phyloP scores from a whole-genome alignment of 2,113 vertebrate genomes.

The Spheniscus mendiculus region DNA sequence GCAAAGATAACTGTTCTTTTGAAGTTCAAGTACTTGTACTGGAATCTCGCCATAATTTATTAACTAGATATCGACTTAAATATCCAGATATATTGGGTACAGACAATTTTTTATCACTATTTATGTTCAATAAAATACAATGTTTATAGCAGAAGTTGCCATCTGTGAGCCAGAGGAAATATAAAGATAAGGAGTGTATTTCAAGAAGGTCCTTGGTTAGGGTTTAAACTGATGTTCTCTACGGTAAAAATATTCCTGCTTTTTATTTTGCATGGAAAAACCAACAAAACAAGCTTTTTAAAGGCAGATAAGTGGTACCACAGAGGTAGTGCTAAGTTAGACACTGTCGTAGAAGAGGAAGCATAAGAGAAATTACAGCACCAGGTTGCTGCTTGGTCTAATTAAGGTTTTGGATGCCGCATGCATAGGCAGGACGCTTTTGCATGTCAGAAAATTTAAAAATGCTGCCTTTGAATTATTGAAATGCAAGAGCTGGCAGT shows the following conservation, averaged over 20 bases:
- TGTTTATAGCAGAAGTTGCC: background rate
- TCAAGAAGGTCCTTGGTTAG: background rate
- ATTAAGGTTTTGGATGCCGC: background rate
- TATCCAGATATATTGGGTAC: background rate
- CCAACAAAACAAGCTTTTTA: background rate
- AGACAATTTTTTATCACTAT: background rate
- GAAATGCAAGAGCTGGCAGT: background rate
- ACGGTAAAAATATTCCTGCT: background rate
- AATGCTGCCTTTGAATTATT: background rate
- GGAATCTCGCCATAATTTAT: background rate
- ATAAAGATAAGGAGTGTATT: background rate
- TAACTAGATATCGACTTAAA: background rate
- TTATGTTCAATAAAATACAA: background rate
- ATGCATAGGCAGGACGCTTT: background rate
- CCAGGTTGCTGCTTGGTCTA: background rate
- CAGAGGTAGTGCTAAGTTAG: background rate
- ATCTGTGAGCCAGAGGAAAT: background rate
- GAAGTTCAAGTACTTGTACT: background rate
- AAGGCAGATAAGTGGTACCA: background rate
- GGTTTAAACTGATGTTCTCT: background rate
- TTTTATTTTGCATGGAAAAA: background rate
- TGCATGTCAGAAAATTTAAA: background rate
- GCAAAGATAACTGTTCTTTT: background rate
- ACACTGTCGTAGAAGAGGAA: background rate
- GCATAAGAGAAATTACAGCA: background rate